Base-by-base conservation (phyloP, 1,140 invertebrate genomes). In the Penaeus chinensis region DNA sequence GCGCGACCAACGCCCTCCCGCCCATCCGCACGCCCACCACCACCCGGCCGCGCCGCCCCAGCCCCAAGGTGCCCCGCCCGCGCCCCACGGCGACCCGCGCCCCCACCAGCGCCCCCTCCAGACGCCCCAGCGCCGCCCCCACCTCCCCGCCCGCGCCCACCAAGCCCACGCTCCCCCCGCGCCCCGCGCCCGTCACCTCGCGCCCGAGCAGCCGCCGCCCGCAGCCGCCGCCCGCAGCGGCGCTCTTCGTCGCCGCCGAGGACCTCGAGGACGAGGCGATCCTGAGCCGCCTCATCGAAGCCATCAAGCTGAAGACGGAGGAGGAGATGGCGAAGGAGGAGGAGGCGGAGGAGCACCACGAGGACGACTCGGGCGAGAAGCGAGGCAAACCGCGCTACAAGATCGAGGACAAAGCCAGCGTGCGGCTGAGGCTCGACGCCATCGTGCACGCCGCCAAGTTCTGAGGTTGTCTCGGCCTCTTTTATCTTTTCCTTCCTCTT, bases 261-360 rank as follows among this genome's bases (percentile, higher is more conserved):
- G 80, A 82, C 20, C 42, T 63, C 22, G 80, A 87, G 66, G 80
- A 87, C 60, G 19, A 60, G 1, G 80, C 37, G 18, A 82, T 82
- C 66, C 71, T 87, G 32, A 87, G 77, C 71, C 80, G 85, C 22
- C 78, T 87, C 20, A 87, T 87, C 13, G n/a, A 47, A 47, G 85
- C 80, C 66, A 87, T 87, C n/a, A 82, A n/a, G 47, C n/a, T n/a
- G 32, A 42, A 87, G 37, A 76, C 76, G 32, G 37, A 74, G 16
- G 80, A 24, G 22, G 79, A 27, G 19, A 24, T 1, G 80, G 65
- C 16, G 62, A 76, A 24, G 5, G 27, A n/a, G 16, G 54, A n/a
- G 11, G 65, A 81, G 27, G 63, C 3, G 10, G 71, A 85, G 7
- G 71, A 78, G 11, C 22, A 84, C 3, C 27, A 69, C 2, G 20